Base-by-base conservation (phyloP, 2,113 vertebrate species). In the Barnardius zonarius region DNA sequence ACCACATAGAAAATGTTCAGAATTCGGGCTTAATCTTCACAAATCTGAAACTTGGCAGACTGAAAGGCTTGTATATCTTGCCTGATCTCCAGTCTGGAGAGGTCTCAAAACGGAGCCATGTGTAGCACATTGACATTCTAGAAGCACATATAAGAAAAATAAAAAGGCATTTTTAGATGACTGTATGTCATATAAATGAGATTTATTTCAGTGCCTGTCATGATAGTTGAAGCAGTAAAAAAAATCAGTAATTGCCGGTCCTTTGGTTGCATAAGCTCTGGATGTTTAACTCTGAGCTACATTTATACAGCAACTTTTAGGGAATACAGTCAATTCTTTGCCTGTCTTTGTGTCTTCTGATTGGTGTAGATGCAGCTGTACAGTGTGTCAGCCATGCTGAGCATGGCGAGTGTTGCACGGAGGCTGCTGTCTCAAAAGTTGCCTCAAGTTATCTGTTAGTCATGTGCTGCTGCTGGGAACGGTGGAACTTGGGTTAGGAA, bases 131-230 rank as follows among this genome's bases (percentile, higher is more conserved):
- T 93, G 92, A 93, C 91, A 78, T 77, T 55, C 83, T 77, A 83
- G 73, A 91, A 86, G 76, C 81, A 94, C 80, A 86, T 63, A 24
- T 86, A 1, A 7, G 46, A 57, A 57, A 31, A 35, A 48, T 46
- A 20, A 23, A 35, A 24, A 69, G 2, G 27, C 55, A 24, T 88
- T 93, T 95, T 77, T 95, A 68, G 49, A 74, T 74, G 86, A 37
- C 64, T 88, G 75, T 11, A 20, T 81, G 88, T 86, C 94, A 88
- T 63, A 86, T 77, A 93, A 94, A 95, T 88, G 80, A 95, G 88
- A 88, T 91, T 93, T 90, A 92, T 94, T 96, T 93, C 51, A 70
- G 81, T 96, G 95, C 80, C 80, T 96, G 95, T 81, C 92, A 88
- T 73, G 86, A 92, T 43, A 81, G 88, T 54, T 81, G 92, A 93